Evolutionary conservation across 2,888 invertebrate genomes (phyloP).

Genomic region (Glyphotaelius pellucidus): DNA sequence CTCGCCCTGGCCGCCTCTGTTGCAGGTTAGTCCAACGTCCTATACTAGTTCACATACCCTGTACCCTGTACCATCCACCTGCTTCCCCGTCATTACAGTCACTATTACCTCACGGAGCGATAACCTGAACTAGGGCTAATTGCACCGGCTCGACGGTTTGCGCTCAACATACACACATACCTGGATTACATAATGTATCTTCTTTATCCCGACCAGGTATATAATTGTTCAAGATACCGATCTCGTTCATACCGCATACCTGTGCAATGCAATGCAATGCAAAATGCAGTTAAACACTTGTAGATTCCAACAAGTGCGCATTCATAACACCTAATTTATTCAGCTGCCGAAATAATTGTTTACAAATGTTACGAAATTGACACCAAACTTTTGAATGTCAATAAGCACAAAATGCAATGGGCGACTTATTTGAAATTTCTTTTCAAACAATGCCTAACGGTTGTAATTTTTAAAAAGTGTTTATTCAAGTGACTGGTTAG

Average conservation of each 20-base stretch:
- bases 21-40: conserved; percentile 74
- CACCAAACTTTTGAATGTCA: background rate
- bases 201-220: background rate
- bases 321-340: background rate
- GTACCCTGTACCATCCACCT: background rate
- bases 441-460: conserved; percentile 36
- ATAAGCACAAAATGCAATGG: conserved; percentile 27
- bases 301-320: background rate
- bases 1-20: conserved; percentile 76
- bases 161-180: background rate
- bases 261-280: background rate
- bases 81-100: background rate
- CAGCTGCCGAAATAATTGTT: background rate
- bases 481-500: conserved; percentile 33
- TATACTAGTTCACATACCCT: background rate
- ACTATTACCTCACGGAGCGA: background rate
- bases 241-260: background rate
- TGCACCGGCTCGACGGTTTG: conserved; percentile 10
- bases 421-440: conserved; percentile 37
- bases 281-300: background rate
- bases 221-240: background rate
- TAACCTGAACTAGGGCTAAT: background rate
- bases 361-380: conserved; percentile 2
- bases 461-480: conserved; percentile 45
- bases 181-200: background rate